Evolutionary conservation across 2,888 invertebrate species (phyloP).

Genomic region (Drosophila formosana): DNA sequence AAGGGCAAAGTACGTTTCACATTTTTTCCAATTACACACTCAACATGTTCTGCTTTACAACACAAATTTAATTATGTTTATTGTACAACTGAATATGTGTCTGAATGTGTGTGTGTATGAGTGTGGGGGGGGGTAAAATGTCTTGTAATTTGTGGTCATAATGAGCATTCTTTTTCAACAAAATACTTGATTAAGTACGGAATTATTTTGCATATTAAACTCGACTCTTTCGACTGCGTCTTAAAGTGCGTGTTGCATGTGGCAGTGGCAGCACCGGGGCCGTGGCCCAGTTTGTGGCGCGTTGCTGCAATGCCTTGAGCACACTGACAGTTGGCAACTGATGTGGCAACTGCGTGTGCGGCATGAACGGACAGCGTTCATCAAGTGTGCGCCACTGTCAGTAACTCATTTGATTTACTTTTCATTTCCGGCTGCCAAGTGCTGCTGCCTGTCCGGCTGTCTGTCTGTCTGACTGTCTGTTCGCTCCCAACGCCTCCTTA

Average conservation of each 20-base stretch:
- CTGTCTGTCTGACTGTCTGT: conserved; percentile 14
- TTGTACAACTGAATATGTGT: background rate
- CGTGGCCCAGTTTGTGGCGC: conserved; percentile 3
- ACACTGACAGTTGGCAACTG: conserved; percentile 57
- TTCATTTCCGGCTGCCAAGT: conserved; percentile 82
- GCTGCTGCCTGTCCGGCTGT: conserved; percentile 35
- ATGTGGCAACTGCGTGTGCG: conserved; percentile 28
- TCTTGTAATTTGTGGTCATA: background rate
- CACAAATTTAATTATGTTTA: conserved; percentile 49
- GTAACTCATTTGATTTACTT: conserved; percentile 80
- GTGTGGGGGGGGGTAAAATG: background rate
- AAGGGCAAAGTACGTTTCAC: conserved; percentile 53
- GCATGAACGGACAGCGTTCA: conserved; percentile 53
- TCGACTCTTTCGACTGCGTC: background rate
- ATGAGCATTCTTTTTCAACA: conserved; percentile 6
- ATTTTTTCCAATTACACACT: conserved; percentile 55
- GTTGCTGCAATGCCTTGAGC: conserved; percentile 8
- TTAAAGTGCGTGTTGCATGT: conserved; percentile 12
- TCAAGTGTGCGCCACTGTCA: conserved; percentile 19
- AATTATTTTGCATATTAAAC: conserved; percentile 1
- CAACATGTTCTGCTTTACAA: conserved; percentile 25
- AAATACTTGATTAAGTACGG: background rate
- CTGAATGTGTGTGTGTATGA: background rate
- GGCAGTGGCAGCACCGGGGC: no score
- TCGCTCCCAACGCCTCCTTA: conserved; percentile 12